Evolutionary conservation across 2,888 invertebrate genomes (phyloP).

Genomic region (Drosophila maculinotata): DNA sequence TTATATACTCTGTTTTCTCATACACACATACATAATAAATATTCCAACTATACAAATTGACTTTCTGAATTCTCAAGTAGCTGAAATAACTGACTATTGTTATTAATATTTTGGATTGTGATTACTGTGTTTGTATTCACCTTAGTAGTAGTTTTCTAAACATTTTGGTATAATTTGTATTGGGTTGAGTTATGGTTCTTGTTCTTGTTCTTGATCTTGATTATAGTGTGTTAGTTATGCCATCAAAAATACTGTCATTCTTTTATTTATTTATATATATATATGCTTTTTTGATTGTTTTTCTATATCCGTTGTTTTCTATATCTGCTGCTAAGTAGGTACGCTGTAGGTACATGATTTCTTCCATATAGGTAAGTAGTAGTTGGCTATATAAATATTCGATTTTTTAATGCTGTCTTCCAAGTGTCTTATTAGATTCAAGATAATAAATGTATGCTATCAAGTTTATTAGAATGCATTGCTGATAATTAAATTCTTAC

Average conservation of each 20-base stretch:
- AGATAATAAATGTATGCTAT: too few relatives aligned
- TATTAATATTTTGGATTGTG: constrained; percentile 3
- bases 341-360: constrained; percentile 64
- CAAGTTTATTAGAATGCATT: too few relatives aligned
- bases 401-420: constrained; percentile 17
- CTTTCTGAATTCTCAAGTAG: constrained; percentile 29
- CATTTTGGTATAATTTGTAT: constrained; percentile 16
- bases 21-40: constrained; percentile 15
- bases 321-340: constrained; percentile 52
- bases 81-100: constrained; percentile 13
- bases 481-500: too few relatives aligned
- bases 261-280: constrained; percentile 53
- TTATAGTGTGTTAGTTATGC: neutral
- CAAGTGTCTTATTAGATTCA: constrained; percentile 5
- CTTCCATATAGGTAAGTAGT: neutral
- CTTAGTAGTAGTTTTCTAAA: constrained; percentile 78
- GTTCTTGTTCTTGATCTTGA: constrained; percentile 19
- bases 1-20: constrained; percentile 19
- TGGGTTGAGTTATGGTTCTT: constrained; percentile 5
- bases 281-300: constrained; percentile 31
- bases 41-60: constrained; percentile 63
- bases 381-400: constrained; percentile 13
- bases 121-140: constrained; percentile 48
- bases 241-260: constrained; percentile 38
- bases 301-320: too few relatives aligned